phyloP scores from a whole-genome alignment of 2,888 invertebrate species.

The Fragum fragum region DNA sequence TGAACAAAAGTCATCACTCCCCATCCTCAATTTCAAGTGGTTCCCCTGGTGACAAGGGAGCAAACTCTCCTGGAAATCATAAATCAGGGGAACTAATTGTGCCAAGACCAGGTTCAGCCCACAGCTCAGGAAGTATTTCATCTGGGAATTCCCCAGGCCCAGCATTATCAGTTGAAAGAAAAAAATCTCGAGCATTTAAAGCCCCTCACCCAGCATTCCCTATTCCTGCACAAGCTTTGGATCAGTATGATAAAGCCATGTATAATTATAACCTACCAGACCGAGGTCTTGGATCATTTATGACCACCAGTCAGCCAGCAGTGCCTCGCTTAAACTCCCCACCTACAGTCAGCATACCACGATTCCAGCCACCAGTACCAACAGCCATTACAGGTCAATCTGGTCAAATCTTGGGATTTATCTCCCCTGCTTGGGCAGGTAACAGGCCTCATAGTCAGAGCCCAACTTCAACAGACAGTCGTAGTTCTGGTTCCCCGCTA shows the following conservation, averaged over 20 bases:
- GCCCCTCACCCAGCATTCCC: slow-evolving; percentile 66
- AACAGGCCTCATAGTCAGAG: slow-evolving; percentile 48
- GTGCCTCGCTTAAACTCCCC: slow-evolving; percentile 63
- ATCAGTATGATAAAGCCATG: slow-evolving; percentile 69
- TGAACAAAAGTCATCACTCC: slow-evolving; percentile 12
- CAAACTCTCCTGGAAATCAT: slow-evolving; percentile 32
- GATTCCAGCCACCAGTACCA: slow-evolving; percentile 61
- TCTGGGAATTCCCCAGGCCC: slow-evolving; percentile 34
- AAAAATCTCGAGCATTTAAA: slow-evolving; percentile 41
- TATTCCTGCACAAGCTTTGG: slow-evolving; percentile 57
- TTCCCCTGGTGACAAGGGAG: slow-evolving; percentile 32
- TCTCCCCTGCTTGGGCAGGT: slow-evolving; percentile 49
- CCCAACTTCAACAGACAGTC: slow-evolving; percentile 65
- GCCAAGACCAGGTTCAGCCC: slow-evolving; percentile 39
- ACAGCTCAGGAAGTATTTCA: slow-evolving; percentile 46
- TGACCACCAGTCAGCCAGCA: slow-evolving; percentile 45
- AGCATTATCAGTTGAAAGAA: slow-evolving; percentile 38
- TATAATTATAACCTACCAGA: slow-evolving; percentile 83
- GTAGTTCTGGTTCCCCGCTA: slow-evolving; percentile 72
- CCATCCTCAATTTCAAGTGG: slow-evolving; percentile 12
- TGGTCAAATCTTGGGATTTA: slow-evolving; percentile 44
- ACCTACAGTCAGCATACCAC: slow-evolving; percentile 51
- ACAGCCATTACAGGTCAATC: slow-evolving; percentile 32
- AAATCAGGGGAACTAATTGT: slow-evolving; percentile 37
- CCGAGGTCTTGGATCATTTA: slow-evolving; percentile 73